phyloP scores from a whole-genome alignment of 2,113 vertebrate genomes.

The Oncorhynchus masou region DNA sequence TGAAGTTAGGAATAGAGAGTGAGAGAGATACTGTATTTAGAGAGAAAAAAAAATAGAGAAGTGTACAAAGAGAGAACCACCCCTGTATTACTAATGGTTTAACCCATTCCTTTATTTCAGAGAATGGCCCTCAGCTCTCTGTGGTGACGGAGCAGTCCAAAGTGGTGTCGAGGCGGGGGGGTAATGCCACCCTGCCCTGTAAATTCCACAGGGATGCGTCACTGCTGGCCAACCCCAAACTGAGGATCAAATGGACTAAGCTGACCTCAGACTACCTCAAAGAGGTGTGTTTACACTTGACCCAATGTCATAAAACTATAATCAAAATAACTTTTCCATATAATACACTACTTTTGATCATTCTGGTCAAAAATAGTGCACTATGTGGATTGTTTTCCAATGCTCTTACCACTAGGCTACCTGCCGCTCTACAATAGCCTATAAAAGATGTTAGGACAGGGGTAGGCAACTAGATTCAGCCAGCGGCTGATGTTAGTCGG shows the following conservation, averaged over 20 bases:
- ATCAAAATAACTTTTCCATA: too few relatives aligned
- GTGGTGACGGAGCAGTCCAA: conserved; percentile 84
- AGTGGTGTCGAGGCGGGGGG: conserved; percentile 84
- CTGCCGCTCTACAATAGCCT: too few relatives aligned
- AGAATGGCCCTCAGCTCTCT: conserved; percentile 84
- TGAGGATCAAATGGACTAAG: conserved; percentile 98
- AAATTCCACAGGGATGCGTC: conserved; percentile 82
- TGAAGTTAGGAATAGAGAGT: not conserved
- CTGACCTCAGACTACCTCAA: conserved; percentile 95
- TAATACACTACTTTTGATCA: too few relatives aligned
- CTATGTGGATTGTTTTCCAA: too few relatives aligned
- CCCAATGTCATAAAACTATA: too few relatives aligned
- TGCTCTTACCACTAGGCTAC: too few relatives aligned
- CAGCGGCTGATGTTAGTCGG: too few relatives aligned
- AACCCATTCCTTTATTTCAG: conserved; percentile 53
- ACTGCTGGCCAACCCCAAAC: conserved; percentile 75
- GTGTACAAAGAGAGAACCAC: not conserved
- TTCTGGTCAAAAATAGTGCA: too few relatives aligned
- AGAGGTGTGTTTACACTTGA: conserved; percentile 67
- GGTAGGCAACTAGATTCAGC: too few relatives aligned
- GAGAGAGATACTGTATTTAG: not conserved
- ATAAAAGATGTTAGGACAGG: too few relatives aligned
- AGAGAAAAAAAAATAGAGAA: not conserved
- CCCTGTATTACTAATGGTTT: not conserved
- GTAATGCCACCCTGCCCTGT: conserved; percentile 89